Evolutionary conservation across 37 sponge, comb jelly and placozoan species (phyloP), one percentile per base, ranked within the genome.

Genomic region (Halichondria panicea): DNA sequence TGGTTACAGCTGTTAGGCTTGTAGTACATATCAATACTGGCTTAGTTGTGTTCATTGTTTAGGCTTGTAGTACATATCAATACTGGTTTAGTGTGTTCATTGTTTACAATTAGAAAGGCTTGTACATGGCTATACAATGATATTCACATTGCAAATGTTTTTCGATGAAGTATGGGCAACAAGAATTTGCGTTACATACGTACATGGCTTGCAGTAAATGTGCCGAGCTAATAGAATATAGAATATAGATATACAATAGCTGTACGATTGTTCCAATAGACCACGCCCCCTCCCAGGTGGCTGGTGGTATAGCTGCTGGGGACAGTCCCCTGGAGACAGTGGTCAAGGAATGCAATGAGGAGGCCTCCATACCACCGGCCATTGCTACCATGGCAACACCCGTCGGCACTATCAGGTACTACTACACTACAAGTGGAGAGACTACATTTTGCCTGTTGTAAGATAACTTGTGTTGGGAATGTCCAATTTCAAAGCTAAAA

Each of bases 331-430:
- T 71, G 60, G 86, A 90, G 25, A 90, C 85, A 0, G 31, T 90
- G 55, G 55, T 90, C 15, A 80, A 85, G 31, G 91, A 90, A 50
- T 77, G 80, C 41, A 43, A 75, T 0, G 91, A 90, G 36, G 91
- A 90, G 55, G 91, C 91, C 11, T 63, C 59, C 58, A 80, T 90
- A 6, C 63, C 71, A 22, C 35, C 62, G 15, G 77, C 79, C 32
- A 19, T 90, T 48, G 73, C 86, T 30, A 27, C 28, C 8, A 57
- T 24, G 30, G 85, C 91, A 9, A 80, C 37, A 44, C 31, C 91
- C 7, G 81, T 56, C 18, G 91, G 91, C 7, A 63, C 81, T 27
- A 80, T 90, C 6, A 90, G 80, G 81, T 84, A 72, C 45, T 62
- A 0, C 3, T 22, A 18, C 24, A 76, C 13, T 15, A 18, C 18